Conservation (phyloP, 2,797 vertebrate genomes). For the Manis javanica region DNA sequence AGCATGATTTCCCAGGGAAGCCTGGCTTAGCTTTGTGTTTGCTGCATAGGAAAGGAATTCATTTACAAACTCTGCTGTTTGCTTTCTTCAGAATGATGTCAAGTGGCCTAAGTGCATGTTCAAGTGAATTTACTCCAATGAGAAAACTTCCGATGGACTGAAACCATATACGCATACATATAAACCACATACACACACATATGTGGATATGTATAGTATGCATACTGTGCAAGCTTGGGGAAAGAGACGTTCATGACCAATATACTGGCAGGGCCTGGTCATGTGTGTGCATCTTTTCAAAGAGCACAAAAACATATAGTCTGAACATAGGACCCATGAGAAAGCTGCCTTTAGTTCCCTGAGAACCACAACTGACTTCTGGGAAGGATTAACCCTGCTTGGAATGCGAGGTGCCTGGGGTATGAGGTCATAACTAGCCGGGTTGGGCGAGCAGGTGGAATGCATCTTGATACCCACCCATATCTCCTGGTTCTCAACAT, state of each 20-base stretch:
- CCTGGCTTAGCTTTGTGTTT: fast-evolving
- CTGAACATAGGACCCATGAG: constrained; percentile 35
- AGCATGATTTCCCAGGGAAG: not conserved
- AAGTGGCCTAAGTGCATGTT: not conserved
- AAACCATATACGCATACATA: not conserved
- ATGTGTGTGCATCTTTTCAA: constrained; percentile 34
- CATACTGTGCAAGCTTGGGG: not conserved
- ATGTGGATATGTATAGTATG: not conserved
- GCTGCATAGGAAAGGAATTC: not conserved
- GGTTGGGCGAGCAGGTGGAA: not conserved
- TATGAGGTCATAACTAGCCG: not conserved
- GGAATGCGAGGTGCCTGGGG: not conserved
- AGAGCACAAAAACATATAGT: constrained; percentile 64
- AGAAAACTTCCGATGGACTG: constrained; percentile 30
- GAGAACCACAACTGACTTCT: constrained; percentile 57
- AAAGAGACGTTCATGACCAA: not conserved
- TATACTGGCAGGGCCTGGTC: not conserved
- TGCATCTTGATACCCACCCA: not conserved
- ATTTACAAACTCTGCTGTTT: not conserved
- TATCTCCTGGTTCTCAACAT: constrained; percentile 43
- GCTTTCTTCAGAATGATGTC: not conserved
- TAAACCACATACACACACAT: too few relatives aligned
- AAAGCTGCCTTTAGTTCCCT: constrained; percentile 57
- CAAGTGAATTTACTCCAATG: not conserved
- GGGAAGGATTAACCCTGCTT: not conserved